Percentiles rank a stretch among this genome's conserved stretches.
These are phyloP conservation scores for Ganaspis sp. DNA, from an alignment of 1,140 invertebrate genomes.

Conservation along the genomic window DNA sequence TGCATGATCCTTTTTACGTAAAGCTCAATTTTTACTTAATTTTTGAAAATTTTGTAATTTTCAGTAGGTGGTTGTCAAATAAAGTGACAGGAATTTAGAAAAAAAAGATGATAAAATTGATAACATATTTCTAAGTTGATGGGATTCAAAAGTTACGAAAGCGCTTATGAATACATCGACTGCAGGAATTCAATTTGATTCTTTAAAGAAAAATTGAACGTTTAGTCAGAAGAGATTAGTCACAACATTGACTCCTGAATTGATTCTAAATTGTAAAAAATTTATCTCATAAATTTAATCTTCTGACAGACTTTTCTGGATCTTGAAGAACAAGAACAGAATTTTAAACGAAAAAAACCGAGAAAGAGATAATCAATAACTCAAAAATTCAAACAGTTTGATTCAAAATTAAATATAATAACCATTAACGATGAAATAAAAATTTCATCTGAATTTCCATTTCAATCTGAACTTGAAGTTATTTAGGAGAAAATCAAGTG, in stretches of 20 bases:
- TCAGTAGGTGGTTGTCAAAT: neutral
- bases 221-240: slow-evolving; percentile 2
- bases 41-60: neutral
- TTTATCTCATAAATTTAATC: neutral
- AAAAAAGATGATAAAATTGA: slow-evolving; percentile 6
- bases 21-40: too few relatives aligned
- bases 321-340: neutral
- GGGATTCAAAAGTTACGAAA: slow-evolving; percentile 10
- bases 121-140: slow-evolving; percentile 7
- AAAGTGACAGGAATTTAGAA: neutral
- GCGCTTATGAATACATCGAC: neutral
- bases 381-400: neutral
- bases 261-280: neutral
- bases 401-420: neutral
- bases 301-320: neutral
- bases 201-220: neutral
- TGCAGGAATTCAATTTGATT: neutral
- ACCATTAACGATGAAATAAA: neutral
- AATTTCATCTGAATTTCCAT: too few relatives aligned
- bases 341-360: too few relatives aligned
- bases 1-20: neutral
- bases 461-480: neutral
- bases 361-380: neutral
- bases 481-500: neutral
- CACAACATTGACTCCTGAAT: neutral